Evolutionary conservation across 2,113 vertebrate species (phyloP).

Genomic region (Origma solitaria): DNA sequence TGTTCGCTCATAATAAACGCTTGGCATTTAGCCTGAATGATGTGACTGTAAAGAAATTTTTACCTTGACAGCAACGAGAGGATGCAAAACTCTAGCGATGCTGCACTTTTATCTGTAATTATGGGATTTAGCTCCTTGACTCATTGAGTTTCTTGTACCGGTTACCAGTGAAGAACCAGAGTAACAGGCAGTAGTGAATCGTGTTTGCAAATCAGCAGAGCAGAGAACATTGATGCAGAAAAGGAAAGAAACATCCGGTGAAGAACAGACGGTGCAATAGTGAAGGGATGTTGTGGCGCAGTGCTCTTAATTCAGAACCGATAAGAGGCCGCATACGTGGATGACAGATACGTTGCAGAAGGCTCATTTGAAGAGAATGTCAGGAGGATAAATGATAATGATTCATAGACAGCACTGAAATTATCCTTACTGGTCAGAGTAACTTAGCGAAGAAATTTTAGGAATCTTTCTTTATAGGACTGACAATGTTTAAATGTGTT

Average conservation of each 20-base stretch:
- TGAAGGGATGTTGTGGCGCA: neutral
- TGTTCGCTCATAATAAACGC: neutral
- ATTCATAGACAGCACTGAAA: neutral
- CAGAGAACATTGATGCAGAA: neutral
- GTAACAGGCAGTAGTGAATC: neutral
- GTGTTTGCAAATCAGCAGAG: neutral
- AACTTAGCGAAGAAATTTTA: neutral
- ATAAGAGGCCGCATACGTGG: accelerated
- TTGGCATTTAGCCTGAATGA: neutral
- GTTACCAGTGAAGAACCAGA: neutral
- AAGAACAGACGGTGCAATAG: neutral
- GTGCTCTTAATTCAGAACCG: neutral
- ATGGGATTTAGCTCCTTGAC: neutral
- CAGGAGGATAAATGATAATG: neutral
- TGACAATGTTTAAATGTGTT: neutral
- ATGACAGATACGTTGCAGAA: neutral
- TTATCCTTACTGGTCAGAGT: neutral
- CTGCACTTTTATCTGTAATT: neutral
- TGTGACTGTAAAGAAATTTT: neutral
- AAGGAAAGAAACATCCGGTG: neutral
- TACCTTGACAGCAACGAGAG: neutral
- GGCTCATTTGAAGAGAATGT: neutral
- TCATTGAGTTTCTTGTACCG: neutral
- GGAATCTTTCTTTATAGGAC: neutral
- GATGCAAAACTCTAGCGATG: neutral